Percentiles rank a stretch among this genome's conserved stretches.
Conservation (phyloP, 2,797 vertebrate genomes). For the Lateolabrax maculatus region DNA sequence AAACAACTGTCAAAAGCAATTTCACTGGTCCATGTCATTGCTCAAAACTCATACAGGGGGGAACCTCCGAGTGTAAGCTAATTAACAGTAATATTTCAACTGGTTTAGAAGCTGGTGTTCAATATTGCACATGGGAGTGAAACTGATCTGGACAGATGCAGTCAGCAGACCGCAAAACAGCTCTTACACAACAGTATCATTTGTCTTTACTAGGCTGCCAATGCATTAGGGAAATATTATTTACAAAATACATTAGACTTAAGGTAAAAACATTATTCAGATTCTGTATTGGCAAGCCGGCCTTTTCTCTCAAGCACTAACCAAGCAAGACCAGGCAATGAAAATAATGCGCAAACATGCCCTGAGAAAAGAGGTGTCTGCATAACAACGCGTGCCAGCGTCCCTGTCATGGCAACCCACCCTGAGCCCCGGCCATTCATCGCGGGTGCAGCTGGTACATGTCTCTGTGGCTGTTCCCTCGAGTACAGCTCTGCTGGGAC, state of each 20-base stretch:
- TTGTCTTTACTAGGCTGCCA: background rate
- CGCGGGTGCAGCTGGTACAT: constrained; percentile 71
- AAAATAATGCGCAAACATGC: constrained; percentile 70
- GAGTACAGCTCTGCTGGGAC: constrained; percentile 53
- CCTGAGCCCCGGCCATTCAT: constrained; percentile 61
- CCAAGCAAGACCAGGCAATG: constrained; percentile 39
- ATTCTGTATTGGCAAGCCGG: constrained; percentile 2
- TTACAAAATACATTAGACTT: constrained; percentile 1
- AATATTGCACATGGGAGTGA: background rate
- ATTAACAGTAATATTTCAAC: background rate
- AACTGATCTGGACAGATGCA: constrained; percentile 6
- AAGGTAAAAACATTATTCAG: background rate
- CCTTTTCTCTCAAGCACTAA: constrained; percentile 26
- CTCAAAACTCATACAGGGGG: background rate
- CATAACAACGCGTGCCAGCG: constrained; percentile 61
- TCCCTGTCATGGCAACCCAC: constrained; percentile 76
- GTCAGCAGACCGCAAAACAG: background rate
- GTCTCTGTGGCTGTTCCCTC: constrained; percentile 62
- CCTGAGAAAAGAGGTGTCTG: constrained; percentile 54
- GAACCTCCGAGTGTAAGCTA: too few relatives aligned
- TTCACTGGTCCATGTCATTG: background rate
- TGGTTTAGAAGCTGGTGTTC: background rate
- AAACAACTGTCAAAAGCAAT: too few relatives aligned
- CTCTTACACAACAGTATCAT: constrained; percentile 5
- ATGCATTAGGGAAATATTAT: background rate